Conservation (phyloP, 1,140 invertebrate genomes). For the Rhyzopertha dominica region DNA sequence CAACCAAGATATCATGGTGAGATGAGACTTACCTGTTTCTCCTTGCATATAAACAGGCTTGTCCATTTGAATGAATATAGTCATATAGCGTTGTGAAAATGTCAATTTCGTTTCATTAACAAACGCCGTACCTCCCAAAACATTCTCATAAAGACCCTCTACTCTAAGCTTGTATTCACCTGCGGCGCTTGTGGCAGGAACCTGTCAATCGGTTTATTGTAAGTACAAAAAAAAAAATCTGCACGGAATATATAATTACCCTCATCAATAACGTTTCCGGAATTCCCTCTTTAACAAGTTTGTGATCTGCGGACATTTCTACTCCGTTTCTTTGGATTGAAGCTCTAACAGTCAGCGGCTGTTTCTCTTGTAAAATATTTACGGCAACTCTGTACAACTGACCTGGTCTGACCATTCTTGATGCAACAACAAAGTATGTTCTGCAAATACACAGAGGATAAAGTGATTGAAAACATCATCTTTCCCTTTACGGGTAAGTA, state of each 20-base stretch:
- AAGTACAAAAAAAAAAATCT: not conserved
- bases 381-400: slow-evolving; percentile 80
- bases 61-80: slow-evolving; percentile 92
- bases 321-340: slow-evolving; percentile 84
- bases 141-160: slow-evolving; percentile 80
- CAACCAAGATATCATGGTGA: slow-evolving; percentile 4
- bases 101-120: slow-evolving; percentile 72
- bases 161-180: slow-evolving; percentile 83
- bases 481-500: slow-evolving; percentile 5
- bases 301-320: slow-evolving; percentile 71
- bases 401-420: slow-evolving; percentile 77
- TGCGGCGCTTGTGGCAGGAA: slow-evolving; percentile 73
- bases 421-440: slow-evolving; percentile 84
- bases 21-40: slow-evolving; percentile 64
- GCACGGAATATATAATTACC: slow-evolving; percentile 45
- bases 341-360: slow-evolving; percentile 73
- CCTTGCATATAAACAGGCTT: slow-evolving; percentile 94
- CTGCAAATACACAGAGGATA: slow-evolving; percentile 46
- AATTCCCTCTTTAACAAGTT: slow-evolving; percentile 71
- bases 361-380: slow-evolving; percentile 64
- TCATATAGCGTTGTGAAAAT: slow-evolving; percentile 87
- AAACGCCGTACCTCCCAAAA: slow-evolving; percentile 80
- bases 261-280: slow-evolving; percentile 79
- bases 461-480: slow-evolving; percentile 7
- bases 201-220: slow-evolving; percentile 44